Conservation (phyloP, 2,113 vertebrate species). For the Ochotona princeps region DNA sequence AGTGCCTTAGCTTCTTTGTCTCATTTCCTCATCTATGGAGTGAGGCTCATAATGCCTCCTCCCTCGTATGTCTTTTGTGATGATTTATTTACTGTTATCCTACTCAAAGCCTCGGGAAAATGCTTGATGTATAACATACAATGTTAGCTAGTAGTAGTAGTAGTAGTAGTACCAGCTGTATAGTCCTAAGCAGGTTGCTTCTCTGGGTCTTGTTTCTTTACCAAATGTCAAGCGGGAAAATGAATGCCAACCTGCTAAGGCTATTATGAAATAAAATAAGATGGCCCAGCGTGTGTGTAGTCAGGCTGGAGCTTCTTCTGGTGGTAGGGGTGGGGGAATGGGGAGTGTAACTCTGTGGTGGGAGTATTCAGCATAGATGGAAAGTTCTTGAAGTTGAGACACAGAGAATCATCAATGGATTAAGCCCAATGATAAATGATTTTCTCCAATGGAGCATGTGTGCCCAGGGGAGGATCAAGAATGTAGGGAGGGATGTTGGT, state of each 20-base stretch:
- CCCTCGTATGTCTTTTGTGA: neutral
- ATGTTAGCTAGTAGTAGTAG: neutral
- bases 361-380: neutral
- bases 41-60: neutral
- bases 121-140: neutral
- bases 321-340: too few species aligned
- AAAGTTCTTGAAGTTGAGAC: neutral
- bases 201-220: neutral
- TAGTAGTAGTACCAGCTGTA: neutral
- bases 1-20: slow-evolving; percentile 36
- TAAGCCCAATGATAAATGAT: neutral
- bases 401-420: neutral
- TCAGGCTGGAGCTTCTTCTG: neutral
- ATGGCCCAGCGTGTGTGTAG: neutral
- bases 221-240: neutral
- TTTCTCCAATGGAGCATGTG: neutral
- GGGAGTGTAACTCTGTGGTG: neutral
- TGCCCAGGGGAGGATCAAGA: neutral
- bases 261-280: neutral
- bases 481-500: accelerated
- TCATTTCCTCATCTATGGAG: neutral
- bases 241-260: neutral
- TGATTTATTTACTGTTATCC: neutral
- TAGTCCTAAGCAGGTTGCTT: neutral
- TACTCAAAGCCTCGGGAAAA: slow-evolving; percentile 26